These are phyloP conservation scores for Trachurus trachurus DNA, from an alignment of 2,797 vertebrate species.

Conservation along the genomic window DNA sequence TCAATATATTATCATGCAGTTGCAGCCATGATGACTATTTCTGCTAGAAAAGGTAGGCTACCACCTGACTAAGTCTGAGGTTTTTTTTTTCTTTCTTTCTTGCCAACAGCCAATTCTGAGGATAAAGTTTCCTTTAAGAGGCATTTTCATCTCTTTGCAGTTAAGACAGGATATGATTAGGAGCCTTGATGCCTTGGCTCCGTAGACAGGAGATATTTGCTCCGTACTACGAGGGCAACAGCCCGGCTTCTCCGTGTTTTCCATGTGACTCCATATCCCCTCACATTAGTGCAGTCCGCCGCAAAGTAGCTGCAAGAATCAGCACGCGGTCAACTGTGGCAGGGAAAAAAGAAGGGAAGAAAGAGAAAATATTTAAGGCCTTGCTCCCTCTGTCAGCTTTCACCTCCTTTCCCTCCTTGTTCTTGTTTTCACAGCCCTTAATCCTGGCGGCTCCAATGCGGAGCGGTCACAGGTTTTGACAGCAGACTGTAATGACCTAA, in stretches of 20 bases:
- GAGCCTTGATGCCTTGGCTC: not conserved
- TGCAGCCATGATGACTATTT: slow-evolving; percentile 7
- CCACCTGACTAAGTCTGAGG: not conserved
- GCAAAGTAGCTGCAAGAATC: slow-evolving; percentile 82
- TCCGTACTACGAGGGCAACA: slow-evolving; percentile 26
- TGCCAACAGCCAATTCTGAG: not conserved
- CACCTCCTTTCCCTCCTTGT: slow-evolving; percentile 77
- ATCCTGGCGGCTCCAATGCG: slow-evolving; percentile 74
- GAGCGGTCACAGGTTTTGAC: slow-evolving; percentile 85
- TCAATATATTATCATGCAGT: slow-evolving; percentile 11
- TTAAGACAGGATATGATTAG: not conserved
- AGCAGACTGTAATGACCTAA: slow-evolving; percentile 85
- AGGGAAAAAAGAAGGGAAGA: slow-evolving; percentile 60
- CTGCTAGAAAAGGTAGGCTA: slow-evolving; percentile 1
- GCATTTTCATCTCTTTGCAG: not conserved
- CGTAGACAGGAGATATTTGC: slow-evolving; percentile 22
- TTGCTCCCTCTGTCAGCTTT: slow-evolving; percentile 81
- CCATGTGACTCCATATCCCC: slow-evolving; percentile 71
- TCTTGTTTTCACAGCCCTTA: slow-evolving; percentile 83
- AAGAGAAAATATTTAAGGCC: slow-evolving; percentile 82
- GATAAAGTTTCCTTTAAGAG: not conserved
- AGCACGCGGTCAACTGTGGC: slow-evolving; percentile 79
- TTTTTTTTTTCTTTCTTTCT: not conserved
- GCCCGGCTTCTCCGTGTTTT: slow-evolving; percentile 68
- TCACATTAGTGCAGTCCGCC: slow-evolving; percentile 73